phyloP scores from a whole-genome alignment of 2,797 vertebrate genomes.

The Emys orbicularis region DNA sequence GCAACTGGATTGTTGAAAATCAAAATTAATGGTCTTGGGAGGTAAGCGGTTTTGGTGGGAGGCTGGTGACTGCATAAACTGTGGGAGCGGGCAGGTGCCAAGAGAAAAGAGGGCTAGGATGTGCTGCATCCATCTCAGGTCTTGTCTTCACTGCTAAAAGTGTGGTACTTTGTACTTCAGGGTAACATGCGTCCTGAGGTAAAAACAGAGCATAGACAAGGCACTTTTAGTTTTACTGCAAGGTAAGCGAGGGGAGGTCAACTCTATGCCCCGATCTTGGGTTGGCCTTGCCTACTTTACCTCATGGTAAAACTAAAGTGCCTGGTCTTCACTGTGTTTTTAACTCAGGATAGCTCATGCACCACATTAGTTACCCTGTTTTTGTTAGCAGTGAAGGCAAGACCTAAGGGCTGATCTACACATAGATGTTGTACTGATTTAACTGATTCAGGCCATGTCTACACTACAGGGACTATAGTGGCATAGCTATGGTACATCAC shows the following conservation, averaged over 20 bases:
- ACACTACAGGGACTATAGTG: background rate
- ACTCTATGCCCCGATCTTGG: background rate
- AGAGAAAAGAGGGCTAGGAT: background rate
- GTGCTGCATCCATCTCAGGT: background rate
- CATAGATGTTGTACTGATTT: background rate
- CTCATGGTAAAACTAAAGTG: background rate
- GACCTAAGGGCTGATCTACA: background rate
- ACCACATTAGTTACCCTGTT: background rate
- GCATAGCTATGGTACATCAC: background rate
- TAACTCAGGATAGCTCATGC: background rate
- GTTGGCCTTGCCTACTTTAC: background rate
- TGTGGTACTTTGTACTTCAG: background rate
- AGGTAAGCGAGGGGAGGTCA: background rate
- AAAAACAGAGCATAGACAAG: background rate
- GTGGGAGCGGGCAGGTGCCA: background rate
- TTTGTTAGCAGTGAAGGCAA: background rate
- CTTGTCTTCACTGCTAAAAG: background rate
- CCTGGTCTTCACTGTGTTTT: background rate
- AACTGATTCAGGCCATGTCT: background rate
- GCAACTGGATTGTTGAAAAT: background rate
- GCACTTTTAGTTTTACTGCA: background rate
- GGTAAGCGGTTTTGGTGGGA: conserved; percentile 48
- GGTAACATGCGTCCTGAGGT: background rate
- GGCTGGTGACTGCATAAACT: background rate
- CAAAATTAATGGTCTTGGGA: conserved; percentile 20